A percentile compares a stretch with the other conserved stretches of the same genome.
phyloP scores from a whole-genome alignment of 1,140 invertebrate genomes.

The Schmidtea mediterranea region DNA sequence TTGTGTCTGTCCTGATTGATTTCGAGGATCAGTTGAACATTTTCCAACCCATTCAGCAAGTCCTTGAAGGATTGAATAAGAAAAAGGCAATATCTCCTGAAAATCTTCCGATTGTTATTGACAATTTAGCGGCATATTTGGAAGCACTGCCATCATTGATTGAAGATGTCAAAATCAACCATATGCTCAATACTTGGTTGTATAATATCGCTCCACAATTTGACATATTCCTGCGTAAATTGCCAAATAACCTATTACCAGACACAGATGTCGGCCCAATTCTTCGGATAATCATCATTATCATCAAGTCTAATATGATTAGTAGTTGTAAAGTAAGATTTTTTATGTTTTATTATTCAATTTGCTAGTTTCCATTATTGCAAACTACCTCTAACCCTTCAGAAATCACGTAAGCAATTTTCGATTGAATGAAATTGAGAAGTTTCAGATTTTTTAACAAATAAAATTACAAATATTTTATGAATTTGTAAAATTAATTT shows the following conservation, averaged over 20 bases:
- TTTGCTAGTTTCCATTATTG: too few relatives aligned
- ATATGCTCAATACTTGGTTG: slow-evolving; percentile 31
- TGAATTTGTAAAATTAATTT: too few relatives aligned
- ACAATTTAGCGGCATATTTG: slow-evolving; percentile 69
- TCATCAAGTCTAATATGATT: slow-evolving; percentile 55
- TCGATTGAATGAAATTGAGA: too few relatives aligned
- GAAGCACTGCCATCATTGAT: slow-evolving; percentile 35
- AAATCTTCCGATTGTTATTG: slow-evolving; percentile 34
- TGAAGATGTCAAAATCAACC: neutral
- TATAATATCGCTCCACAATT: slow-evolving; percentile 47
- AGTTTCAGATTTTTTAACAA: too few relatives aligned
- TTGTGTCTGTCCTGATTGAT: slow-evolving; percentile 67
- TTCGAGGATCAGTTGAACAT: slow-evolving; percentile 72
- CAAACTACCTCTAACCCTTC: too few relatives aligned
- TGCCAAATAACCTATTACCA: slow-evolving; percentile 42
- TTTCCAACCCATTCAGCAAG: slow-evolving; percentile 58
- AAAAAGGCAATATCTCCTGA: slow-evolving; percentile 57
- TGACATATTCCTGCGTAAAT: slow-evolving; percentile 52
- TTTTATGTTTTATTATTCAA: slow-evolving; percentile 7
- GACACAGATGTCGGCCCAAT: slow-evolving; percentile 43
- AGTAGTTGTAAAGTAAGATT: slow-evolving; percentile 42
- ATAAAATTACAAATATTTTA: too few relatives aligned
- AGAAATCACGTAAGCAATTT: too few relatives aligned
- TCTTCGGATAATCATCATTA: slow-evolving; percentile 51
- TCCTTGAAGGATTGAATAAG: slow-evolving; percentile 64